Percentiles rank a stretch among this genome's conserved stretches.
phyloP scores from a whole-genome alignment of 1,140 invertebrate genomes.

The Camponotus floridanus region DNA sequence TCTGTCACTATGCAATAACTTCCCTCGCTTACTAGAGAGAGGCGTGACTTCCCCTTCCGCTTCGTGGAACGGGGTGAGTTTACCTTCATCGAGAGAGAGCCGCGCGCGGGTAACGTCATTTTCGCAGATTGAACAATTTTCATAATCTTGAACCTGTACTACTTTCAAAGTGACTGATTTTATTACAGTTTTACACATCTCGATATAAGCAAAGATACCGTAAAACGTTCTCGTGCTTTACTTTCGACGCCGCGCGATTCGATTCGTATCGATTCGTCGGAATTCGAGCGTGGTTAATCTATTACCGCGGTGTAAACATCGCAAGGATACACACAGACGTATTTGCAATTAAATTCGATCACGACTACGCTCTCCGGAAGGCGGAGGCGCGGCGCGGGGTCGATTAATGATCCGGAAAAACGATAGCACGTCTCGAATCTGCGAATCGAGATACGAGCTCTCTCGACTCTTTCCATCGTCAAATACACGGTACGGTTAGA shows the following conservation, averaged over 20 bases:
- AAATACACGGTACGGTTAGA: conserved; percentile 20
- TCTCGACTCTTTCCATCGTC: conserved; percentile 28
- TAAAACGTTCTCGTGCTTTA: conserved; percentile 31
- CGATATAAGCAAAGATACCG: not conserved
- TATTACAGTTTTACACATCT: not conserved
- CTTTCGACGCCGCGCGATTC: conserved; percentile 6
- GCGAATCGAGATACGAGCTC: conserved; percentile 45
- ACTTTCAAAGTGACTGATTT: conserved; percentile 2
- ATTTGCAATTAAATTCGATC: conserved; percentile 84
- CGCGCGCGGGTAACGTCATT: not conserved
- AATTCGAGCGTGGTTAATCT: conserved; percentile 64
- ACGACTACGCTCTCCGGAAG: conserved; percentile 67
- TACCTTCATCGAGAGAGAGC: conserved; percentile 16
- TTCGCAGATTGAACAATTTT: not conserved
- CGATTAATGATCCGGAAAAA: conserved; percentile 82
- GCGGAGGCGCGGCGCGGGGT: conserved; percentile 66
- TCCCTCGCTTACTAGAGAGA: not conserved
- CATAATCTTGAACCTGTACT: not conserved
- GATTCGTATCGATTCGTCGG: conserved; percentile 65
- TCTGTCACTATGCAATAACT: conserved; percentile 79
- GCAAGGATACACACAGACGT: conserved; percentile 70
- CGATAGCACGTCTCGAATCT: conserved; percentile 69
- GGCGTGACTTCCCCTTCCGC: conserved; percentile 51
- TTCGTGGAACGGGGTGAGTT: not conserved
- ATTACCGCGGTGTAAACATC: conserved; percentile 75